Evolutionary conservation across 2,888 invertebrate genomes (phyloP).

Genomic region (Rhabditoides inermis): DNA sequence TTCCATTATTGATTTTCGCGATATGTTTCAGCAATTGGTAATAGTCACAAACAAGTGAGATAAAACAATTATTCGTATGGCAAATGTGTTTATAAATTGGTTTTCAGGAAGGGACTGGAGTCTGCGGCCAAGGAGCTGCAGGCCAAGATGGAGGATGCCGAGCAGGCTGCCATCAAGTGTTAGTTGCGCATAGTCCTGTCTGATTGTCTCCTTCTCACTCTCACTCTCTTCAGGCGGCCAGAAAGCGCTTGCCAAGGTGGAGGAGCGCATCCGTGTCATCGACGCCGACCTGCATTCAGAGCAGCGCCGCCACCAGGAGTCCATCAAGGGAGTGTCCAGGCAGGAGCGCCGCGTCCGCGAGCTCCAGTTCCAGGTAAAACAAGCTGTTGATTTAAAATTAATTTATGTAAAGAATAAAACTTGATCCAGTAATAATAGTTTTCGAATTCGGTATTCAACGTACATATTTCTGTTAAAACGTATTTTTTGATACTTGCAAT

Average conservation of each 20-base stretch:
- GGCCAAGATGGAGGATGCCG: slow-evolving; percentile 89
- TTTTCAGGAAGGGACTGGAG: slow-evolving; percentile 94
- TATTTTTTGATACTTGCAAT: too few relatives aligned
- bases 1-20: too few relatives aligned
- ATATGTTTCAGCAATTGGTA: too few relatives aligned
- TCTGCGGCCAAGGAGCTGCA: slow-evolving; percentile 96
- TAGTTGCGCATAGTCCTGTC: background rate
- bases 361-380: slow-evolving; percentile 53
- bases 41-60: too few relatives aligned
- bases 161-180: slow-evolving; percentile 75
- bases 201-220: background rate
- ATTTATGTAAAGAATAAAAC: too few relatives aligned
- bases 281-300: slow-evolving; percentile 89
- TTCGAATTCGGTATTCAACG: too few relatives aligned
- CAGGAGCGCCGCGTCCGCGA: slow-evolving; percentile 58
- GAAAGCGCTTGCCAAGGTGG: slow-evolving; percentile 95
- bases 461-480: too few relatives aligned
- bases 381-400: too few relatives aligned
- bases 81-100: too few relatives aligned
- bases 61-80: too few relatives aligned
- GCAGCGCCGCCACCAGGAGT: slow-evolving; percentile 79
- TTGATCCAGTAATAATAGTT: too few relatives aligned
- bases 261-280: slow-evolving; percentile 75
- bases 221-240: slow-evolving; percentile 69
- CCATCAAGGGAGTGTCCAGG: slow-evolving; percentile 57